Conservation (phyloP, 2,888 invertebrate genomes). For the Lithophane semibrunnea region DNA sequence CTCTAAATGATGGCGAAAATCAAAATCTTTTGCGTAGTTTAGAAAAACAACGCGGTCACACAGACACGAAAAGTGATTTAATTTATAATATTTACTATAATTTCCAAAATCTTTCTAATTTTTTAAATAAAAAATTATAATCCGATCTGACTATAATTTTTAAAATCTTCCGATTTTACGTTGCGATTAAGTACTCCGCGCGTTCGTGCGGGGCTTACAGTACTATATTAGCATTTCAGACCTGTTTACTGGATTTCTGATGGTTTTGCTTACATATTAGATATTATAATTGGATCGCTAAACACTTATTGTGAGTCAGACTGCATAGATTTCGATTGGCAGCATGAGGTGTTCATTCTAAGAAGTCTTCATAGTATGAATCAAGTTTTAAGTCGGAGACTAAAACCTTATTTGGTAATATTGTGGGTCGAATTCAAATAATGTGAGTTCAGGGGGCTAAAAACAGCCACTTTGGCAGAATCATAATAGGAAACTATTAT, state of each 20-base stretch:
- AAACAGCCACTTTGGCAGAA: too few relatives aligned
- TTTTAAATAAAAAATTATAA: too few relatives aligned
- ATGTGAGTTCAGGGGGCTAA: background rate
- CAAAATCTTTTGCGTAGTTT: too few relatives aligned
- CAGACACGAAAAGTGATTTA: too few relatives aligned
- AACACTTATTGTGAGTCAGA: constrained; percentile 48
- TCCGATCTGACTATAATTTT: too few relatives aligned
- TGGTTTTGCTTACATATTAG: constrained; percentile 1
- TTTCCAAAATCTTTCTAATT: too few relatives aligned
- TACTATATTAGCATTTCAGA: constrained; percentile 9
- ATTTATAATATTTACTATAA: too few relatives aligned
- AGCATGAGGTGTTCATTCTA: constrained; percentile 36
- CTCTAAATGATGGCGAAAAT: too few relatives aligned
- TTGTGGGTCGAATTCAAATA: constrained; percentile 24
- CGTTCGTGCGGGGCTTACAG: too few relatives aligned
- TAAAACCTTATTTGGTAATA: constrained; percentile 50
- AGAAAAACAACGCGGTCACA: too few relatives aligned
- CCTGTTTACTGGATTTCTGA: constrained; percentile 20
- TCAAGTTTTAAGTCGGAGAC: constrained; percentile 32
- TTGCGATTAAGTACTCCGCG: background rate
- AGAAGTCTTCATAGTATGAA: constrained; percentile 47
- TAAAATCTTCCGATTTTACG: background rate
- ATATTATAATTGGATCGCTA: constrained; percentile 7
- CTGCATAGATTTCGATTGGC: constrained; percentile 8
- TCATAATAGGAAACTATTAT: too few relatives aligned